Conservation (phyloP, 2,888 invertebrate genomes). For the Rugalucina vietnamica region DNA sequence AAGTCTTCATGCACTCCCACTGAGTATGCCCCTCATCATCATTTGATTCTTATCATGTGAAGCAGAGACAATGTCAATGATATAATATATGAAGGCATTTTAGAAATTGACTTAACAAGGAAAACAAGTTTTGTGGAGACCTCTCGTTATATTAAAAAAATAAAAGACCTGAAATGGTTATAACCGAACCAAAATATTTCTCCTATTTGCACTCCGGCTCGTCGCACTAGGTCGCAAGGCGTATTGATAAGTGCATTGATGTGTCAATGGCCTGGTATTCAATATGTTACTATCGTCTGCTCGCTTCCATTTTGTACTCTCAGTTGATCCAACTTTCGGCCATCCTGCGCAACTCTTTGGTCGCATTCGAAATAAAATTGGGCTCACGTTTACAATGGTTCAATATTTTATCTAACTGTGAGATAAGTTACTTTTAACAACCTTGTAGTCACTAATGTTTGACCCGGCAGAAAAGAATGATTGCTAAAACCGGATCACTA, state of each 20-base stretch:
- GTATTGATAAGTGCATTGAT: background rate
- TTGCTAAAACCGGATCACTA: conserved; percentile 33
- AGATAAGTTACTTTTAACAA: background rate
- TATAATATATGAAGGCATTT: too few relatives aligned
- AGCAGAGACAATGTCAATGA: too few relatives aligned
- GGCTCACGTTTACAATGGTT: background rate
- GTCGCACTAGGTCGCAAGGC: background rate
- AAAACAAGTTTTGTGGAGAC: too few relatives aligned
- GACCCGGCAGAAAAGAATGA: conserved; percentile 7
- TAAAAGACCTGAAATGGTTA: too few relatives aligned
- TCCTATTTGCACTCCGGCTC: background rate
- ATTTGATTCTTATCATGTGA: too few relatives aligned
- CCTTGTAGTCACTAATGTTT: conserved; percentile 3
- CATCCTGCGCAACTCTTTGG: background rate
- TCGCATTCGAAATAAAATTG: background rate
- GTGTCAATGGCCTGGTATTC: background rate
- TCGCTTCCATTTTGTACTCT: background rate
- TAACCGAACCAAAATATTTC: too few relatives aligned
- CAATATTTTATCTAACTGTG: background rate
- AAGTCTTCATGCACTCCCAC: too few relatives aligned
- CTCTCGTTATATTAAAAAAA: too few relatives aligned
- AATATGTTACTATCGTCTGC: background rate
- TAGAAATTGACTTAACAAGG: too few relatives aligned
- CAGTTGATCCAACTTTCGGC: too few relatives aligned
- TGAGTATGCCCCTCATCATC: too few relatives aligned